These are phyloP conservation scores for Stictonetta naevosa DNA, from an alignment of 2,113 vertebrate species.

Conservation along the genomic window DNA sequence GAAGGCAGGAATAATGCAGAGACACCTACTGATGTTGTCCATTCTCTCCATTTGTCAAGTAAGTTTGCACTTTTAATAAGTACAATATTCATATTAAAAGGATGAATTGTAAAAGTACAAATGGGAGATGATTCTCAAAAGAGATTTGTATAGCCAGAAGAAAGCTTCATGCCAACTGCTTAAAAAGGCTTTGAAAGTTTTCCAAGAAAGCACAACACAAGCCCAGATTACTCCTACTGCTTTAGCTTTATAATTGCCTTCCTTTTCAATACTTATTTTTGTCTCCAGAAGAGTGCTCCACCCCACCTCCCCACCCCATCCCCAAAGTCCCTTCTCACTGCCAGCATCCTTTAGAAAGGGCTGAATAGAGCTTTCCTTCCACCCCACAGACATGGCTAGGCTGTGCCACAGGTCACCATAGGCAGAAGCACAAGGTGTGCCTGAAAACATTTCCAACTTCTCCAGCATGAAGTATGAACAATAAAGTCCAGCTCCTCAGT, in stretches of 20 bases:
- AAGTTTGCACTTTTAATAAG: background rate
- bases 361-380: background rate
- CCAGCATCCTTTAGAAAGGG: background rate
- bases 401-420: fast-evolving
- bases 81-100: slow-evolving; percentile 25
- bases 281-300: background rate
- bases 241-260: slow-evolving; percentile 38
- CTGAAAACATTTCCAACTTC: background rate
- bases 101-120: slow-evolving; percentile 11
- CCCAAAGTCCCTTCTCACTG: background rate
- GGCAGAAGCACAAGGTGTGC: background rate
- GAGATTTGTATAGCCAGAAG: slow-evolving; percentile 21
- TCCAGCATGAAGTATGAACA: background rate
- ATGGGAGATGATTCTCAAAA: slow-evolving; percentile 48
- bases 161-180: slow-evolving; percentile 34
- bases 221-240: background rate
- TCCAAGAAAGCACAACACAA: slow-evolving; percentile 20
- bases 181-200: slow-evolving; percentile 59
- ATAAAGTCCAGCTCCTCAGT: background rate
- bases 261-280: slow-evolving; percentile 41
- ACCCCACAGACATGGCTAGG: fast-evolving
- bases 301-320: background rate
- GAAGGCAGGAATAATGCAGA: background rate
- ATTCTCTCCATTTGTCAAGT: background rate
- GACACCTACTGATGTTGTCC: background rate